Evolutionary conservation across 2,797 vertebrate genomes (phyloP), one percentile per base, ranked within the genome.

Genomic region (Poecile montanus): DNA sequence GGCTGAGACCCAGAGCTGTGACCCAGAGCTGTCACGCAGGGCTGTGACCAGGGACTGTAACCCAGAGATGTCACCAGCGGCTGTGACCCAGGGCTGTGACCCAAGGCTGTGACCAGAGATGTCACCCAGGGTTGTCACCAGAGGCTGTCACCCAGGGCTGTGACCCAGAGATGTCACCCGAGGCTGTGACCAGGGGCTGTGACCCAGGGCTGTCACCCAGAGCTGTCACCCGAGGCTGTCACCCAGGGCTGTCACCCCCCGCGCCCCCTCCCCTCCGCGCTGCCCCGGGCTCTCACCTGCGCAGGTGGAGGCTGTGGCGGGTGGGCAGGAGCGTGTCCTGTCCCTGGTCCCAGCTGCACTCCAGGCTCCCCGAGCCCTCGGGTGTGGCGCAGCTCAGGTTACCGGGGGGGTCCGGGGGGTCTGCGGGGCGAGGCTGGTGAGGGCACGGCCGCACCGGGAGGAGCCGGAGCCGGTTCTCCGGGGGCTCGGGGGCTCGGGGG

Each of bases 361-460:
- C 44, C 97, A 98, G 71, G 48, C 11, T n/a, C 85, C 27, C 81
- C 3, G 96, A 97, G 61, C n/a, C 26, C 81, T 98, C 97, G 3
- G 56, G 50, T 94, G 97, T 96, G 83, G 89, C 21, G 57, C 98
- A 98, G 62, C 81, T 94, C 76, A 98, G 71, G 71, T 97, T 92
- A 8, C 81, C 26, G 14, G 98, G 98, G 6, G 71, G 63, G 8
- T 97, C 97, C 3, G 98, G 98, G 4, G 96, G 95, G 71, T 98
- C 98, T 98, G 95, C 2, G 61, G 93, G 22, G 84, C 3, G 32
- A 47, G 30, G 27, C 38, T 1, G 8, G 48, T 19, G 16, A 8
- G 10, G 6, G 4, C 9, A 1, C 15, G 15, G 73, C 11, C 15
- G 13, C 3, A 4, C 42, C 22, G 40, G 36, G 26, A 2, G 13